Percentiles rank a stretch among this genome's conserved stretches.
phyloP scores from a whole-genome alignment of 2,797 vertebrate species.

The Decapterus maruadsi region DNA sequence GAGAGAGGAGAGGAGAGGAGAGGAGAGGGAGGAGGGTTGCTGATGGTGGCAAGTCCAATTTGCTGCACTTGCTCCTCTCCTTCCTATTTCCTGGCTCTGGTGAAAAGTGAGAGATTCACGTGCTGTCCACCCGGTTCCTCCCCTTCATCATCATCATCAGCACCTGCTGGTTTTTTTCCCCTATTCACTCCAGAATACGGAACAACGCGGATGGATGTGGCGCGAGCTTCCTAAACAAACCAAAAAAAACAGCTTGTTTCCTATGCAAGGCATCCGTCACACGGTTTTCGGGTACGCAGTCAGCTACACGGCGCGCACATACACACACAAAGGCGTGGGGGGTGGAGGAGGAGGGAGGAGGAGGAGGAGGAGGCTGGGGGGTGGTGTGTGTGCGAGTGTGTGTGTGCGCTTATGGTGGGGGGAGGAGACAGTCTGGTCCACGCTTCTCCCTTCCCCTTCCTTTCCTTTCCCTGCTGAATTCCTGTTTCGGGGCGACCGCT shows the following conservation, averaged over 20 bases:
- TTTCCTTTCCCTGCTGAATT: conserved; percentile 65
- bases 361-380: conserved; percentile 51
- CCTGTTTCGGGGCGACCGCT: conserved; percentile 71
- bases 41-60: conserved; percentile 77
- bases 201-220: background rate
- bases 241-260: conserved; percentile 11
- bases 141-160: background rate
- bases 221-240: background rate
- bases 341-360: conserved; percentile 51
- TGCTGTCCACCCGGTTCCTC: conserved; percentile 58
- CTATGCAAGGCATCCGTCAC: conserved; percentile 50
- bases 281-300: conserved; percentile 70
- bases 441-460: conserved; percentile 23
- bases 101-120: conserved; percentile 62
- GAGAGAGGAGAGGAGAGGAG: conserved; percentile 1
- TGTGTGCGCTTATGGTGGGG: conserved; percentile 72
- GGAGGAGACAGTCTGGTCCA: conserved; percentile 85
- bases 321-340: conserved; percentile 81
- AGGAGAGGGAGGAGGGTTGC: conserved; percentile 46
- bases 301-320: conserved; percentile 47
- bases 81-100: conserved; percentile 44
- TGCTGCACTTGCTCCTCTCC: conserved; percentile 67
- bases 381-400: conserved; percentile 77
- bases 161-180: conserved; percentile 36
- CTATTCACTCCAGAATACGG: background rate